These are phyloP conservation scores for Palloptera scutellata DNA, from an alignment of 2,888 invertebrate species.

Conservation along the genomic window DNA sequence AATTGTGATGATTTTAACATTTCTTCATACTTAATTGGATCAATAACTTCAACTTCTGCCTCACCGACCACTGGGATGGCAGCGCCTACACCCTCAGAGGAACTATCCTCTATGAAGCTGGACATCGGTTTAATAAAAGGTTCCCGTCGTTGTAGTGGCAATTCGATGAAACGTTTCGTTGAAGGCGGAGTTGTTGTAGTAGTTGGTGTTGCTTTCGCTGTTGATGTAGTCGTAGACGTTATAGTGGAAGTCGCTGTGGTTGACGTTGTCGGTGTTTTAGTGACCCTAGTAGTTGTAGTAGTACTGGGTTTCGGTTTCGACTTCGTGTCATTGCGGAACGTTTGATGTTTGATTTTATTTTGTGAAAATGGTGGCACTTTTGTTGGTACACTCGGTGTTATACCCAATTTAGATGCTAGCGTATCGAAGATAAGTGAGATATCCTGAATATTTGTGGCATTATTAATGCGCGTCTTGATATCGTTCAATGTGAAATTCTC, in stretches of 20 bases:
- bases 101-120: slow-evolving; percentile 51
- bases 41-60: slow-evolving; percentile 64
- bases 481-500: slow-evolving; percentile 54
- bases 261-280: slow-evolving; percentile 32
- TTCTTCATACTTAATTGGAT: slow-evolving; percentile 64
- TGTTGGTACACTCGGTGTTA: slow-evolving; percentile 56
- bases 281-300: slow-evolving; percentile 29
- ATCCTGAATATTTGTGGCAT: slow-evolving; percentile 67
- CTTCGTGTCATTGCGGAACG: slow-evolving; percentile 14
- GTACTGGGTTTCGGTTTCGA: slow-evolving; percentile 41
- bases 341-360: slow-evolving; percentile 55
- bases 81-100: slow-evolving; percentile 54
- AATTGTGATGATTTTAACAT: slow-evolving; percentile 60
- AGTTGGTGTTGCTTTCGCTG: slow-evolving; percentile 25
- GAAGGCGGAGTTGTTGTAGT: slow-evolving; percentile 31
- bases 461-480: slow-evolving; percentile 57
- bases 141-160: slow-evolving; percentile 45
- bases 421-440: slow-evolving; percentile 73
- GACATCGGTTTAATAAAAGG: slow-evolving; percentile 55
- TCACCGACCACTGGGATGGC: slow-evolving; percentile 61
- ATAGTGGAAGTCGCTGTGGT: slow-evolving; percentile 16
- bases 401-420: slow-evolving; percentile 68
- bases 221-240: slow-evolving; percentile 19
- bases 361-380: slow-evolving; percentile 62
- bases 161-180: slow-evolving; percentile 41